A percentile compares a stretch with the other conserved stretches of the same genome.
These are phyloP conservation scores for Chloebia gouldiae DNA, from an alignment of 2,113 vertebrate genomes.

Conservation along the genomic window DNA sequence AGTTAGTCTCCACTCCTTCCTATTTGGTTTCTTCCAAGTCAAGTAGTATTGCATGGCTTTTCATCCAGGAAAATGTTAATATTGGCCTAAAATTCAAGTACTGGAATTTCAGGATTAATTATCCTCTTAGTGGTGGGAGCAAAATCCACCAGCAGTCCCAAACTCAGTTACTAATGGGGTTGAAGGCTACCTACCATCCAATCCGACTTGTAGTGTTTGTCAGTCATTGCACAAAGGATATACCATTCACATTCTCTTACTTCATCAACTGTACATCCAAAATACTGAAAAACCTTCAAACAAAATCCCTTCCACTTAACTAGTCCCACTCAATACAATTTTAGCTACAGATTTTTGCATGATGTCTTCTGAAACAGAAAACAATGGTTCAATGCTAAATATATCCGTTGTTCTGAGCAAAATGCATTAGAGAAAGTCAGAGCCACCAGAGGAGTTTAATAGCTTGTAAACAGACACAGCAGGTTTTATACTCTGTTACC, in stretches of 20 bases:
- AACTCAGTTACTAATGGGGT: background rate
- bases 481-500: conserved; percentile 62
- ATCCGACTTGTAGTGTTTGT: conserved; percentile 9
- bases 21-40: conserved; percentile 57
- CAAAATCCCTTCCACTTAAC: conserved; percentile 42
- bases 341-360: background rate
- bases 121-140: background rate
- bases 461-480: conserved; percentile 65
- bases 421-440: conserved; percentile 14
- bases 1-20: background rate
- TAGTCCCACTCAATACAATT: background rate
- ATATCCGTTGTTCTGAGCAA: conserved; percentile 42
- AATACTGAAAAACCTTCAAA: conserved; percentile 40
- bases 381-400: conserved; percentile 33
- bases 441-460: conserved; percentile 61
- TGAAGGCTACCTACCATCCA: conserved; percentile 17
- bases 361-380: conserved; percentile 21
- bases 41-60: conserved; percentile 67
- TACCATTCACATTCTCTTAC: conserved; percentile 33
- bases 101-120: conserved; percentile 14
- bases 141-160: background rate
- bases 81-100: conserved; percentile 37
- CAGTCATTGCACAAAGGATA: conserved; percentile 36
- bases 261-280: conserved; percentile 30
- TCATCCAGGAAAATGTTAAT: conserved; percentile 36